A percentile compares a stretch with the other conserved stretches of the same genome.
Conservation (phyloP, 2,797 vertebrate species). For the Cryptoblepharus egeriae region DNA sequence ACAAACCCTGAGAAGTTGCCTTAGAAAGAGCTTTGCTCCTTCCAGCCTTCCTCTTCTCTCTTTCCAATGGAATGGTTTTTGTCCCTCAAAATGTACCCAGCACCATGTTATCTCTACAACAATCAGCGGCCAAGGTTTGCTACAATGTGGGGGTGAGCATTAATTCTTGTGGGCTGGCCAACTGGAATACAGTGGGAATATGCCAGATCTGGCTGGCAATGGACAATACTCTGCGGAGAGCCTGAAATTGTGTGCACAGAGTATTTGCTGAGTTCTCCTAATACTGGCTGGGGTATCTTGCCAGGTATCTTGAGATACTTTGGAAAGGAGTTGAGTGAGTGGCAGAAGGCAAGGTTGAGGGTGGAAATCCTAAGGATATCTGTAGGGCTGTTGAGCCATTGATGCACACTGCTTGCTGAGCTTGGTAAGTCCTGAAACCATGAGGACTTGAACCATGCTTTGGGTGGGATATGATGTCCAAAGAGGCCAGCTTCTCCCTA, state of each 20-base stretch:
- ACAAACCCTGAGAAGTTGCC: constrained; percentile 27
- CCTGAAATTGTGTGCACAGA: not conserved
- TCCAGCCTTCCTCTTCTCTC: not conserved
- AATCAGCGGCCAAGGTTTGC: too few relatives aligned
- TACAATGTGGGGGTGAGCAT: too few relatives aligned
- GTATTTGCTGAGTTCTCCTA: not conserved
- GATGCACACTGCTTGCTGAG: not conserved
- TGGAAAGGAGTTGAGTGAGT: not conserved
- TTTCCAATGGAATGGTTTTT: not conserved
- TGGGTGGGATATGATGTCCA: not conserved
- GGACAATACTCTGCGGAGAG: too few relatives aligned
- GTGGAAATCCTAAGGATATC: not conserved
- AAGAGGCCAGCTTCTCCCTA: not conserved
- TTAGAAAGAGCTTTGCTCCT: not conserved
- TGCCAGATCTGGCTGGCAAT: not conserved
- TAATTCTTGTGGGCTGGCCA: not conserved
- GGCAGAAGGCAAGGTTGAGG: not conserved
- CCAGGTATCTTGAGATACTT: not conserved
- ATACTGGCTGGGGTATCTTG: not conserved
- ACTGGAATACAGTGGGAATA: not conserved
- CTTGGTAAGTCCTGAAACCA: too few relatives aligned
- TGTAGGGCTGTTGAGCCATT: not conserved
- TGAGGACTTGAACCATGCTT: not conserved
- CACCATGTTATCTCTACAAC: too few relatives aligned
- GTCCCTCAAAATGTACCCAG: not conserved